Conservation (phyloP, 2,888 invertebrate species). For the Operophtera brumata region DNA sequence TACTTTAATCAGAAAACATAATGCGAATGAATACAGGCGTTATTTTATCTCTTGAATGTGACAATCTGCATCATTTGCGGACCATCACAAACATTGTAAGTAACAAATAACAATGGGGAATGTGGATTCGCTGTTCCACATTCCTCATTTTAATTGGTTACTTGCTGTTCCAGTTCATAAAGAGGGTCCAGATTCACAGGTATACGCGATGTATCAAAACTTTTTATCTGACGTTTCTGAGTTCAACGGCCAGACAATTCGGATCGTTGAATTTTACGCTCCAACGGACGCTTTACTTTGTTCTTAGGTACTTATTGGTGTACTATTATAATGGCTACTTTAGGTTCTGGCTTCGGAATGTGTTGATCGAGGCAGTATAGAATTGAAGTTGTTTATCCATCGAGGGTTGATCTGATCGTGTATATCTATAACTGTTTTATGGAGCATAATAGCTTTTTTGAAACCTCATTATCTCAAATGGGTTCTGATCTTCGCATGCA, state of each 20-base stretch:
- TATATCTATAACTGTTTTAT: not conserved
- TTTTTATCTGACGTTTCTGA: conserved; percentile 39
- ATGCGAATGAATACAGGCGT: no score
- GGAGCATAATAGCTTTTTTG: not conserved
- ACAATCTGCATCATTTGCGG: conserved; percentile 14
- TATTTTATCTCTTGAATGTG: conserved; percentile 5
- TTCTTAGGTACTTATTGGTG: conserved; percentile 27
- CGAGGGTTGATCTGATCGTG: not conserved
- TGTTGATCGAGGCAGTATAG: not conserved
- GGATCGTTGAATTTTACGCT: conserved; percentile 57
- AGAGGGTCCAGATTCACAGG: conserved; percentile 25
- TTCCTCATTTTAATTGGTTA: no score
- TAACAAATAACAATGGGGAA: conserved; percentile 29
- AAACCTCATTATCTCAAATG: not conserved
- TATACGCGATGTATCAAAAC: conserved; percentile 29
- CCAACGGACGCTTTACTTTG: conserved; percentile 47
- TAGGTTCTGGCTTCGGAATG: conserved; percentile 3
- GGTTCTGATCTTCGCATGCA: conserved; percentile 23
- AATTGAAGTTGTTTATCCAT: no score
- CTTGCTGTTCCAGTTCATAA: conserved; percentile 15
- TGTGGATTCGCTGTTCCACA: conserved; percentile 25
- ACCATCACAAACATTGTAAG: conserved; percentile 17
- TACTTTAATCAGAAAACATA: no score
- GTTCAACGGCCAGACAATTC: conserved; percentile 67
- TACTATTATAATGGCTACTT: conserved; percentile 10